Percentiles rank a stretch among this genome's conserved stretches.
These are phyloP conservation scores for Amphilophus citrinellus DNA, from an alignment of 2,113 vertebrate species.

Conservation along the genomic window DNA sequence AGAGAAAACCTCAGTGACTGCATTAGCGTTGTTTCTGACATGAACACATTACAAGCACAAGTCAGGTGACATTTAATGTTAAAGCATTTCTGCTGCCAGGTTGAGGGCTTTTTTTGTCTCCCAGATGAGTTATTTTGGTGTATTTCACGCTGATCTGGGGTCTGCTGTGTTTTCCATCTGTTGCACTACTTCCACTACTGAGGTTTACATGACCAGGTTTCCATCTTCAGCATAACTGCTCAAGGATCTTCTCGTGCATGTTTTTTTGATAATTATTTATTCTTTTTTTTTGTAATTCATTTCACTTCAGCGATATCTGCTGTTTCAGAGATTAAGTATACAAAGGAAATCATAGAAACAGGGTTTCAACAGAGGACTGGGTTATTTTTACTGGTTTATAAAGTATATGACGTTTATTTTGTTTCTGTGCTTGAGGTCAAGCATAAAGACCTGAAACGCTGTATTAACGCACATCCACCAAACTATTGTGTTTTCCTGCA, in stretches of 20 bases:
- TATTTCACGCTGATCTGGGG: neutral
- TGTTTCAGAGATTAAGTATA: neutral
- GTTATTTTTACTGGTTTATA: neutral
- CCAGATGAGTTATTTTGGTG: neutral
- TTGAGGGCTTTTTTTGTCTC: neutral
- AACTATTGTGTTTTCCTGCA: constrained; percentile 25
- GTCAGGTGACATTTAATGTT: neutral
- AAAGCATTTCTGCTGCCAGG: neutral
- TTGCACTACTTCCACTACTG: constrained; percentile 32
- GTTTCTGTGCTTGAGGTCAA: neutral
- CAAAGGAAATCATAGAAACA: neutral
- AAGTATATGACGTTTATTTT: constrained; percentile 22
- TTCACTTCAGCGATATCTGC: neutral
- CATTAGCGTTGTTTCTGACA: neutral
- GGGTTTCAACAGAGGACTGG: neutral
- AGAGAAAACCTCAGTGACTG: neutral
- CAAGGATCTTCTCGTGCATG: neutral
- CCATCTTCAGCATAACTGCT: constrained; percentile 34
- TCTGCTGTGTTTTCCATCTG: constrained; percentile 17
- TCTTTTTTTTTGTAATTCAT: neutral
- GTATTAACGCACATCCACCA: constrained; percentile 19
- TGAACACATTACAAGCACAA: neutral
- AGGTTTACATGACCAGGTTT: constrained; percentile 55
- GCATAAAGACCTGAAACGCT: neutral
- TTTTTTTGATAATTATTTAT: constrained; percentile 31